Conservation (phyloP, 1,140 invertebrate genomes). For the Pachyrhynchus sulphureomaculatus region DNA sequence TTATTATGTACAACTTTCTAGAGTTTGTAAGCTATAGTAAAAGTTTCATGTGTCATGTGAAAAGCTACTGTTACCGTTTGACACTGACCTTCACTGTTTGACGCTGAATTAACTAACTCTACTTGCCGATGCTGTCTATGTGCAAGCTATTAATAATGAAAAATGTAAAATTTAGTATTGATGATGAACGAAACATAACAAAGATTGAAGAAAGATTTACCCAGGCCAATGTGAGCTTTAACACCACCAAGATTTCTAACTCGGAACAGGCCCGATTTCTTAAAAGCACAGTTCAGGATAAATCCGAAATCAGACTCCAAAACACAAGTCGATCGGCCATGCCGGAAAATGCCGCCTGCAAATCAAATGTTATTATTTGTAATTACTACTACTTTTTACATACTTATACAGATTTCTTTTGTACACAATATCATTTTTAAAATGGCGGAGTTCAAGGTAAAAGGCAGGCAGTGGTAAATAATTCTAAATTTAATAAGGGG, state of each 20-base stretch:
- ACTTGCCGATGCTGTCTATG: no score
- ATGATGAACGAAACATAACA: constrained; percentile 32
- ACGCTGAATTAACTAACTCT: no score
- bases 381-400: not conserved
- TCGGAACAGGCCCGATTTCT: constrained; percentile 84
- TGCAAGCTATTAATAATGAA: not conserved
- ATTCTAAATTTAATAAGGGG: no score
- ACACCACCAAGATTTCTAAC: constrained; percentile 85
- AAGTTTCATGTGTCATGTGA: no score
- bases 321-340: constrained; percentile 70
- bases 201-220: constrained; percentile 60
- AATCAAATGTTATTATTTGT: constrained; percentile 40
- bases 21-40: no score
- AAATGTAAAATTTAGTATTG: not conserved
- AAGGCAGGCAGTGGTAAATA: no score
- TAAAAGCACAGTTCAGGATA: constrained; percentile 85
- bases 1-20: no score
- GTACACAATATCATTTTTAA: no score
- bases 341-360: constrained; percentile 51
- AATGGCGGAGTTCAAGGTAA: no score
- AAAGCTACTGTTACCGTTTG: no score
- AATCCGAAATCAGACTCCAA: constrained; percentile 86
- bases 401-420: no score
- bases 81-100: no score
- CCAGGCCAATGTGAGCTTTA: constrained; percentile 82